phyloP scores from a whole-genome alignment of 2,113 vertebrate species.

The Donacobius atricapilla region DNA sequence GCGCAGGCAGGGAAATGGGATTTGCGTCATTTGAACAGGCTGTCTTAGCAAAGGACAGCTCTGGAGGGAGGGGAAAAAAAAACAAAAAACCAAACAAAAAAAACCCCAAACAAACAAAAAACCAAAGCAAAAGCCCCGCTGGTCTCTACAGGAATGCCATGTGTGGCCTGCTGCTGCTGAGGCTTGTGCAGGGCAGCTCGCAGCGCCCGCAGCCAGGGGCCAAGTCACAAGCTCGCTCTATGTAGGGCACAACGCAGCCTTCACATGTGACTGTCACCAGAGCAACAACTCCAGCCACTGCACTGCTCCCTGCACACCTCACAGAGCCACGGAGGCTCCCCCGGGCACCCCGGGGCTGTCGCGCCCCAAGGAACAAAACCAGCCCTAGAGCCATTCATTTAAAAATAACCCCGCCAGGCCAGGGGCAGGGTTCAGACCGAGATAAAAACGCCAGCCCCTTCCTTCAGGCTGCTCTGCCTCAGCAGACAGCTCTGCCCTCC shows the following conservation, averaged over 20 bases:
- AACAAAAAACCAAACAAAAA: no score
- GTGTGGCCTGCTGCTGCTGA: no score
- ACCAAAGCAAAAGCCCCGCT: not conserved
- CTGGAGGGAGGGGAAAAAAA: not conserved
- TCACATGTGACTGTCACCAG: not conserved
- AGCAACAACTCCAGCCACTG: not conserved
- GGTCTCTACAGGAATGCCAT: no score
- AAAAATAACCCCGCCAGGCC: no score
- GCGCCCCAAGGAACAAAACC: no score
- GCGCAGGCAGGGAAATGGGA: not conserved
- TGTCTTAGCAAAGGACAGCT: not conserved
- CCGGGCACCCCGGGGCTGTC: accelerated
- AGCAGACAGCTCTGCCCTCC: not conserved
- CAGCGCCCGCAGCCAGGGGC: not conserved
- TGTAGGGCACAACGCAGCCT: not conserved
- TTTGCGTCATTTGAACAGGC: not conserved
- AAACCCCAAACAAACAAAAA: no score
- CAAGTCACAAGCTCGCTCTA: not conserved
- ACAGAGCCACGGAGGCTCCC: not conserved
- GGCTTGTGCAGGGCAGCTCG: not conserved
- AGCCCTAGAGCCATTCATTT: no score
- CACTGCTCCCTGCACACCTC: not conserved
- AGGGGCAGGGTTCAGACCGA: no score
- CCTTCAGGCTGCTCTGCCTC: not conserved
- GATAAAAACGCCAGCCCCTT: no score